Conservation (phyloP, 2,797 vertebrate genomes). For the Notamacropus eugenii region DNA sequence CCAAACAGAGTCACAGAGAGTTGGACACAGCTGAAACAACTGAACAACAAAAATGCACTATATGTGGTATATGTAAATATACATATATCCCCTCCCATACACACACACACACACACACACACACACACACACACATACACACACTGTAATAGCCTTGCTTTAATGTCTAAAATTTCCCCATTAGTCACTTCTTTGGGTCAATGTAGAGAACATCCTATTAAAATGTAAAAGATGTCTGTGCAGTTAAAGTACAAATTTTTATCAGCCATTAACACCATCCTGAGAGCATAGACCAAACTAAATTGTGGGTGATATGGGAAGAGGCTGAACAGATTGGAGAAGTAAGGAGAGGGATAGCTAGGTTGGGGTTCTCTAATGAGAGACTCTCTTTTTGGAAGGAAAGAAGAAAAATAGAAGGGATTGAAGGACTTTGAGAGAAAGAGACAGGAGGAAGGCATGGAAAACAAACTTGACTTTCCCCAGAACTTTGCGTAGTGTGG, state of each 20-base stretch:
- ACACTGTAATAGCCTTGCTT: background rate
- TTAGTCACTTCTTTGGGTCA: background rate
- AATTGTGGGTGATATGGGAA: background rate
- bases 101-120: no score
- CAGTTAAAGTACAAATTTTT: background rate
- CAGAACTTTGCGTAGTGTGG: background rate
- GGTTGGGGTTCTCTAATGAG: background rate
- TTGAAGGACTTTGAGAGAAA: background rate
- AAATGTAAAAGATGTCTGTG: background rate
- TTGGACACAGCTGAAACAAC: background rate
- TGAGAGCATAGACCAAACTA: background rate
- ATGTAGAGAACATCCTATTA: background rate
- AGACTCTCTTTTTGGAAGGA: background rate
- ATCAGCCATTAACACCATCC: background rate
- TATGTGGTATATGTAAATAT: background rate
- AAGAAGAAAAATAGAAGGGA: background rate
- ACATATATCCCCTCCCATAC: no score
- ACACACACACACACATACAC: background rate
- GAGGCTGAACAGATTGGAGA: background rate
- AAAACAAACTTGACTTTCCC: background rate
- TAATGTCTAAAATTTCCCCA: background rate
- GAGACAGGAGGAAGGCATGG: background rate
- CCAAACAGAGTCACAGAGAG: background rate
- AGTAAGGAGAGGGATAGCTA: background rate
- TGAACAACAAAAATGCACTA: background rate